Conservation (phyloP, 2,888 invertebrate species). For the Pelosia muscerda region DNA sequence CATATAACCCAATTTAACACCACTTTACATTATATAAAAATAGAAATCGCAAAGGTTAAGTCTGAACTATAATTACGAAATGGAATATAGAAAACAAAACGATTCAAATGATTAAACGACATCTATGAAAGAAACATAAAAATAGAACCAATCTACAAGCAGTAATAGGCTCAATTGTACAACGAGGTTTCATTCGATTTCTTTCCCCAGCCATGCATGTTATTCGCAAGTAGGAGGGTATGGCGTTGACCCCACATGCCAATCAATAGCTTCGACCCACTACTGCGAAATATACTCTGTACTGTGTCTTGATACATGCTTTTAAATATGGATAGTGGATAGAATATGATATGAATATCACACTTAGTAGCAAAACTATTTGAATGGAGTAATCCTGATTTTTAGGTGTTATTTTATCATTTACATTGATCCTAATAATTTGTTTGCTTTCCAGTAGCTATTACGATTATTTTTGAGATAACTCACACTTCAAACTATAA, state of each 20-base stretch:
- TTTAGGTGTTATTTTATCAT: too few species aligned
- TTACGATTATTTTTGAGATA: too few species aligned
- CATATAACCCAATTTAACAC: background rate
- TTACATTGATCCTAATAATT: too few species aligned
- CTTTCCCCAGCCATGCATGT: slow-evolving; percentile 62
- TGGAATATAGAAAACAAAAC: background rate
- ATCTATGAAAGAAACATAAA: slow-evolving; percentile 24
- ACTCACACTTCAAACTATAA: too few species aligned
- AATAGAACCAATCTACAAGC: slow-evolving; percentile 41
- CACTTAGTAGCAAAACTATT: too few species aligned
- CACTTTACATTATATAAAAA: background rate
- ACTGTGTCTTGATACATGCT: background rate
- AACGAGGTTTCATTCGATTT: slow-evolving; percentile 59
- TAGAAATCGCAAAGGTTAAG: background rate
- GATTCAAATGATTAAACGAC: slow-evolving; percentile 6
- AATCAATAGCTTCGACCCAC: slow-evolving; percentile 72
- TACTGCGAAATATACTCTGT: slow-evolving; percentile 33
- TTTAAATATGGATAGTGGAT: background rate
- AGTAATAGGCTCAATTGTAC: slow-evolving; percentile 34
- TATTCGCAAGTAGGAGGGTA: slow-evolving; percentile 63
- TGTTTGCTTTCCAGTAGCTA: too few species aligned
- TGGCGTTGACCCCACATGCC: slow-evolving; percentile 55
- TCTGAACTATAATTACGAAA: background rate
- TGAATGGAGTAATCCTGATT: too few species aligned
- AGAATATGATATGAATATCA: too few species aligned